Conservation (phyloP, 2,888 invertebrate species). For the Pseudococcus viburni region DNA sequence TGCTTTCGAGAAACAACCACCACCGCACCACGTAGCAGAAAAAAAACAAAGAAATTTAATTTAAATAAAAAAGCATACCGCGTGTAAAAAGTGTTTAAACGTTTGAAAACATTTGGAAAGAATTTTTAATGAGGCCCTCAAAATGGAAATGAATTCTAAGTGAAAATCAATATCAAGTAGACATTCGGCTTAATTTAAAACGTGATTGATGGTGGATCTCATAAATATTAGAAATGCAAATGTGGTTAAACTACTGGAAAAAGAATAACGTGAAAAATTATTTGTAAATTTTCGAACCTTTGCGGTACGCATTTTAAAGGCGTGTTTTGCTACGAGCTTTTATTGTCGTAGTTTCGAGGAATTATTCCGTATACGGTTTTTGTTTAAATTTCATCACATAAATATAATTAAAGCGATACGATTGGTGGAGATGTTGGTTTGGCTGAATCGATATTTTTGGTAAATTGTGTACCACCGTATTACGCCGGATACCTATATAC, state of each 20-base stretch:
- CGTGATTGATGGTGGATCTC: slow-evolving; percentile 45
- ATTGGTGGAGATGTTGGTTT: not conserved
- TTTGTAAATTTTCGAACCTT: not conserved
- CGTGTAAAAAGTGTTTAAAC: slow-evolving; percentile 36
- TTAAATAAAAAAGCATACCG: slow-evolving; percentile 33
- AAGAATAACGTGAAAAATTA: not conserved
- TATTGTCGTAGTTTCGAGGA: not conserved
- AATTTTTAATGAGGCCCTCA: slow-evolving; percentile 49
- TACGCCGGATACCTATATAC: not conserved
- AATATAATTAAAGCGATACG: slow-evolving; percentile 5
- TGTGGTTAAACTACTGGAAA: not conserved
- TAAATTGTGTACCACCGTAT: not conserved
- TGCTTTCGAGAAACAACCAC: not conserved
- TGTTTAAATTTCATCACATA: not conserved
- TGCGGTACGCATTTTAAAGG: not conserved
- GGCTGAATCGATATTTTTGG: slow-evolving; percentile 2
- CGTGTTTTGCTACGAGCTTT: not conserved
- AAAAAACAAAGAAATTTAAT: slow-evolving; percentile 19
- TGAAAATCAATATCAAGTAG: slow-evolving; percentile 46
- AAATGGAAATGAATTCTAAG: slow-evolving; percentile 22
- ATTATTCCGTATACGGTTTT: not conserved
- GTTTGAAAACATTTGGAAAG: slow-evolving; percentile 36
- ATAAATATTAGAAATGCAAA: slow-evolving; percentile 52
- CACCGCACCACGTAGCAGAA: not conserved
- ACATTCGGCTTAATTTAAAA: slow-evolving; percentile 39